A percentile compares a stretch with the other conserved stretches of the same genome.
Conservation (phyloP, 2,113 vertebrate genomes). For the Polypterus bichir region DNA sequence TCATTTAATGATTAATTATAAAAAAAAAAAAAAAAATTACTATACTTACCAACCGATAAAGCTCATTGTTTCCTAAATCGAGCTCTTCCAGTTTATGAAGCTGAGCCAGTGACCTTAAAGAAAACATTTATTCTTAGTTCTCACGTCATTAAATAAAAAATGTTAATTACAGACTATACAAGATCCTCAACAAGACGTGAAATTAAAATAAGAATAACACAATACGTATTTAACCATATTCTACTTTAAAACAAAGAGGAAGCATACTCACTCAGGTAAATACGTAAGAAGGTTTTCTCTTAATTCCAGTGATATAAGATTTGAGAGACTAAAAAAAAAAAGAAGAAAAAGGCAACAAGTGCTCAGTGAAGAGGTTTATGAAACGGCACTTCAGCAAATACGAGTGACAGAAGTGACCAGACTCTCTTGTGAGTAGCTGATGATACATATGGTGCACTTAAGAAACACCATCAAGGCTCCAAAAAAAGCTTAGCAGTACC, state of each 20-base stretch:
- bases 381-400: too few species aligned
- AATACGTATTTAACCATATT: not conserved
- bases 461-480: too few species aligned
- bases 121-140: slow-evolving; percentile 4
- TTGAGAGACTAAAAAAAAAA: slow-evolving; percentile 69
- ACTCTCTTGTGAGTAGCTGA: too few species aligned
- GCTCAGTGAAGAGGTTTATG: too few species aligned
- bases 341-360: not conserved
- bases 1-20: not conserved
- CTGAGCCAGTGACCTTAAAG: slow-evolving; percentile 72
- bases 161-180: slow-evolving; percentile 20
- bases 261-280: slow-evolving; percentile 85
- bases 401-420: too few species aligned
- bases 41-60: slow-evolving; percentile 78
- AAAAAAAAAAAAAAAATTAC: not conserved
- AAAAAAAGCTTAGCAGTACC: too few species aligned
- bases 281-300: slow-evolving; percentile 90
- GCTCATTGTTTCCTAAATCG: slow-evolving; percentile 94
- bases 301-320: slow-evolving; percentile 90
- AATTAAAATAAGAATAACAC: not conserved
- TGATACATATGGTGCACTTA: too few species aligned
- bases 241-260: not conserved
- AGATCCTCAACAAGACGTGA: slow-evolving; percentile 5
- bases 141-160: slow-evolving; percentile 18
- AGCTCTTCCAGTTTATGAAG: slow-evolving; percentile 89